Base-by-base conservation (phyloP, 1,140 invertebrate genomes). In the Chironomus striatipennis region DNA sequence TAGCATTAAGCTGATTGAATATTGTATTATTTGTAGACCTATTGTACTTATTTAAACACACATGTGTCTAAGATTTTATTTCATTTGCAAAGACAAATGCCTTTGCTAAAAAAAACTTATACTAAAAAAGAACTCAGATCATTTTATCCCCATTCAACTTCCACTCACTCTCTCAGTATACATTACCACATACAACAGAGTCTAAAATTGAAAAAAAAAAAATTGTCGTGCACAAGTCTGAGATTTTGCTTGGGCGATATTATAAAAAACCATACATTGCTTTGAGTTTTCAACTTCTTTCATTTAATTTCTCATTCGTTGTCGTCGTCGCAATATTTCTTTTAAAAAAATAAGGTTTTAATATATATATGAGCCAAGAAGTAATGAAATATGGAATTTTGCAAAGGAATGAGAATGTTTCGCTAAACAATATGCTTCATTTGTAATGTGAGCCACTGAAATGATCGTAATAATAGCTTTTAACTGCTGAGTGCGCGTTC, bases 381-480 rank as follows among this genome's bases (percentile, higher is more conserved):
- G 24, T 34, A n/a, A n/a, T n/a, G 42, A 10, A 12, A 15, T 57
- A n/a, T 57, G 47, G 47, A 57, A 57, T 47, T 57, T 57, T 57
- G 47, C n/a, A 57, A 57, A 15, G n/a, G 47, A 57, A 15, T 57
- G 24, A 34, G 24, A 34, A 57, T n/a, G 12, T 47, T 47, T 47
- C n/a, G 47, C 47, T 70, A 70, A 70, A 70, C 65, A 70, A 70
- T 70, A 70, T 70, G 65, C 65, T 70, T 70, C 65, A 70, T 70
- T 70, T 70, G 65, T 70, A 70, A 70, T 70, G 18, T 70, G 65
- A 70, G 20, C 65, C 20, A 70, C 65, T 18, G 65, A 70, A 70
- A 70, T 70, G 17, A 70, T 20, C 17, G n/a, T 57, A 57, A 12
- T 57, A 12, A 12, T 57, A 12, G 17, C 20, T 70, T 18, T 18